Conservation (phyloP, 2,888 invertebrate species). For the Bombylius major region DNA sequence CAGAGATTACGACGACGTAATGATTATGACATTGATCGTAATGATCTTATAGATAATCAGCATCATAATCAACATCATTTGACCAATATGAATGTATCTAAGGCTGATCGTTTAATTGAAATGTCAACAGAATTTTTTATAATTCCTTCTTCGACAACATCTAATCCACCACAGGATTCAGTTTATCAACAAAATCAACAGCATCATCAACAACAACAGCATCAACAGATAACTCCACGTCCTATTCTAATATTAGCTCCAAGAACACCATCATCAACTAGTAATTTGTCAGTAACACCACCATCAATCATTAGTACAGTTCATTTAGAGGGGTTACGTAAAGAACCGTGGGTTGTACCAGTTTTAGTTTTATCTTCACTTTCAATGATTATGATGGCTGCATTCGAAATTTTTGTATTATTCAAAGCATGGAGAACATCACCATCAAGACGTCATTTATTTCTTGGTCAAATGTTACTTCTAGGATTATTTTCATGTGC, state of each 20-base stretch:
- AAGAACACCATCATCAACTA: slow-evolving; percentile 15
- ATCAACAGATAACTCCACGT: slow-evolving; percentile 19
- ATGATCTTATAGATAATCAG: slow-evolving; percentile 6
- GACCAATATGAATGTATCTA: slow-evolving; percentile 24
- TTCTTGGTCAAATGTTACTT: slow-evolving; percentile 75
- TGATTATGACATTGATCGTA: slow-evolving; percentile 5
- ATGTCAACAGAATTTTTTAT: slow-evolving; percentile 78
- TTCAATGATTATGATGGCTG: slow-evolving; percentile 71
- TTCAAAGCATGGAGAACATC: slow-evolving; percentile 74
- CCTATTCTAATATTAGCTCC: slow-evolving; percentile 25
- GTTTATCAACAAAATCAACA: slow-evolving; percentile 14
- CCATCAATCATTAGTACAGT: slow-evolving; percentile 29
- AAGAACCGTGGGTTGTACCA: slow-evolving; percentile 84
- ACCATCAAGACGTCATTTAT: slow-evolving; percentile 71
- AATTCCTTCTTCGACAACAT: slow-evolving; percentile 45
- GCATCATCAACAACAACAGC: slow-evolving; percentile 35
- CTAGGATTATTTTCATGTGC: slow-evolving; percentile 73
- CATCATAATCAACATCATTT: too few species aligned
- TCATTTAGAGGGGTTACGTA: slow-evolving; percentile 41
- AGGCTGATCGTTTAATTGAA: slow-evolving; percentile 46
- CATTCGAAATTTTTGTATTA: slow-evolving; percentile 81
- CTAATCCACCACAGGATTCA: slow-evolving; percentile 20
- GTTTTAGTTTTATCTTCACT: slow-evolving; percentile 71
- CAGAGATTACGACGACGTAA: slow-evolving; percentile 6
- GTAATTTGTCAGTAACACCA: slow-evolving; percentile 18